Evolutionary conservation across 2,888 invertebrate genomes (phyloP), one percentile per base, ranked within the genome.

Genomic region (Leptinotarsa haldemani): DNA sequence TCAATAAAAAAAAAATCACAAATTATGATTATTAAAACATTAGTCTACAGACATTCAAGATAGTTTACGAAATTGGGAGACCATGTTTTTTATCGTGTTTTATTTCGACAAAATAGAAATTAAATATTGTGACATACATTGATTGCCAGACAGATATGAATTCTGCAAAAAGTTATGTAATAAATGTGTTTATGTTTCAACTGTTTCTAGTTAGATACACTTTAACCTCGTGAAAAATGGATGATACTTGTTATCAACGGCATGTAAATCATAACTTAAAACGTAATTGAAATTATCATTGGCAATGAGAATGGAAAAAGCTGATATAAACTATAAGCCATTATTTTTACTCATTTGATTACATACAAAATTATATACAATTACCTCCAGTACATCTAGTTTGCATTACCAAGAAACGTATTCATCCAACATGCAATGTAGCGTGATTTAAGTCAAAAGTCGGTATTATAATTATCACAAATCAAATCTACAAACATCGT

Each of bases 191-290:
- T 30, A 16, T n/a, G n/a, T 40, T 7, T 25, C n/a, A 12, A 18
- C n/a, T 16, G 18, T 30, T 40, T 25, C 18, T 9, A 25, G 40
- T 61, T 5, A 61, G 61, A 61, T 61, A 61, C 7, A 61, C 61
- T 61, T 61, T 61, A 61, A 61, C 61, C 61, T 30, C 15, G 30
- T 61, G 16, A 61, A 40, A 30, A 25, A 61, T 30, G 61, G n/a
- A n/a, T n/a, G 61, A 40, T 56, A 56, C 5, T 22, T 20, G 12
- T 20, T 56, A 56, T 56, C 7, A 12, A 40, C 40, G 0, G 9
- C 3, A 40, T 40, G 40, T 40, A 40, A 40, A 2, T 40, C 40
- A 40, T 40, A 40, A 40, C 40, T 0, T 2, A 0, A 12, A 40
- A 40, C 40, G 40, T 40, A 9, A 40, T 40, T 9, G 40, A 9